Percentiles rank a stretch among this genome's conserved stretches.
phyloP scores from a whole-genome alignment of 35 echinoderm and acorn worm genomes.

The Apostichopus californicus region DNA sequence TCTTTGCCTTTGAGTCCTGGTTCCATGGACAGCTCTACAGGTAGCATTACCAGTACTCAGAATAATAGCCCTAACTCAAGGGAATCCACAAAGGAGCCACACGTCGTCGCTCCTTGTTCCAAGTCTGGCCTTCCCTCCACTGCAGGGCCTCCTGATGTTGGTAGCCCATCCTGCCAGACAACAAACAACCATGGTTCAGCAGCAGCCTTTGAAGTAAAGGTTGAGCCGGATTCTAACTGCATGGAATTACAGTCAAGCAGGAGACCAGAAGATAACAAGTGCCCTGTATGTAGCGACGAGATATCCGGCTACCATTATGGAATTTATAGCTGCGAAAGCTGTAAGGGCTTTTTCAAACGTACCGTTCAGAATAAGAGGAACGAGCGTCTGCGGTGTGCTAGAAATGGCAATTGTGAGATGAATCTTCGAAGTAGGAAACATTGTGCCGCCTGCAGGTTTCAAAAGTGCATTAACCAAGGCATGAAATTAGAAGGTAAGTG shows the following conservation, averaged over 20 bases:
- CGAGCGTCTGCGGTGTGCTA: constrained; percentile 69
- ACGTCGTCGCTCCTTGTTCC: neutral
- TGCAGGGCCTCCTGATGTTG: neutral
- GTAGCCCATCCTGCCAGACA: neutral
- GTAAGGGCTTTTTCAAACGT: constrained; percentile 94
- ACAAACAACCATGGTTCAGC: neutral
- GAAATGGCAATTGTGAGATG: constrained; percentile 60
- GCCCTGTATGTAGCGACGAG: constrained; percentile 78
- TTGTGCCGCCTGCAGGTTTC: constrained; percentile 81
- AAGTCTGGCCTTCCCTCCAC: neutral
- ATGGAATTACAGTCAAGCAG: neutral
- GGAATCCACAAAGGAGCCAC: neutral
- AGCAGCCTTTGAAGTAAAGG: neutral
- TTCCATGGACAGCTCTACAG: neutral
- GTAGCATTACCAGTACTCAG: neutral
- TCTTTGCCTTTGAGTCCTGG: constrained; percentile 34
- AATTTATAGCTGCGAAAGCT: constrained; percentile 91
- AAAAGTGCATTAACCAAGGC: constrained; percentile 79
- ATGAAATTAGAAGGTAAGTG: constrained; percentile 91
- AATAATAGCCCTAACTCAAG: neutral
- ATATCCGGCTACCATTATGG: constrained; percentile 96
- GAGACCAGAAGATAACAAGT: constrained; percentile 70
- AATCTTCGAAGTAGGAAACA: constrained; percentile 70
- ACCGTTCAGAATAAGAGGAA: constrained; percentile 86
- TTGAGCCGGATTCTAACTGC: neutral